These are phyloP conservation scores for Shinisaurus crocodilurus DNA, from an alignment of 2,113 vertebrate genomes.

Conservation along the genomic window DNA sequence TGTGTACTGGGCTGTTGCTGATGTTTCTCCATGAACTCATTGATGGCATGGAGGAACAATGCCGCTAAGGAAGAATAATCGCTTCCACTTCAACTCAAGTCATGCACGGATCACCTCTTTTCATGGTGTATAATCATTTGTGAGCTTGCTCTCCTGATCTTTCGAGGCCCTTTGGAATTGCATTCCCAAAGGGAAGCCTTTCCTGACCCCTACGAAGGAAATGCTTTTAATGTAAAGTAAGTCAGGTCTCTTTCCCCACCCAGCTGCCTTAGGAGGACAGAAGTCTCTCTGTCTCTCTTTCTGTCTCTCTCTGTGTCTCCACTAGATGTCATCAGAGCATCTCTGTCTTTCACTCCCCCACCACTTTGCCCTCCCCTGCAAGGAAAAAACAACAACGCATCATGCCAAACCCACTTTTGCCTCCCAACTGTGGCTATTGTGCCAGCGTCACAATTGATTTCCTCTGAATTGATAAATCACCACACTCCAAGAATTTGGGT, in stretches of 20 bases:
- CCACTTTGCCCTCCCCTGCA: accelerated
- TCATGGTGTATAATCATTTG: not conserved
- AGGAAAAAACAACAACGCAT: not conserved
- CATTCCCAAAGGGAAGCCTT: not conserved
- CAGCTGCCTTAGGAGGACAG: not conserved
- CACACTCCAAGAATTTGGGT: not conserved
- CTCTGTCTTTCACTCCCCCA: conserved; percentile 33
- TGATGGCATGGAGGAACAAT: not conserved
- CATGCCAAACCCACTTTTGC: accelerated
- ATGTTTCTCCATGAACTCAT: not conserved
- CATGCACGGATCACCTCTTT: not conserved
- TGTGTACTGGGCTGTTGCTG: not conserved
- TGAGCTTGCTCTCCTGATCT: not conserved
- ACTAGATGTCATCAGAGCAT: conserved; percentile 46
- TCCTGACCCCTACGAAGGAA: not conserved
- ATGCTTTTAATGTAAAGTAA: not conserved
- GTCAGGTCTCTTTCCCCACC: not conserved
- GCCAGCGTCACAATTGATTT: conserved; percentile 26
- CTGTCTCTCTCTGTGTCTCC: no score
- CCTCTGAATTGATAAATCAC: conserved; percentile 27
- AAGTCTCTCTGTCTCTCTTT: not conserved
- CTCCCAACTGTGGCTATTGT: not conserved
- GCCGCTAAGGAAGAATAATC: no score
- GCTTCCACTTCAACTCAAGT: not conserved
- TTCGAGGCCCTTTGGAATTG: not conserved